These are phyloP conservation scores for Drosophila leonis DNA, from an alignment of 2,888 invertebrate species.

Conservation along the genomic window DNA sequence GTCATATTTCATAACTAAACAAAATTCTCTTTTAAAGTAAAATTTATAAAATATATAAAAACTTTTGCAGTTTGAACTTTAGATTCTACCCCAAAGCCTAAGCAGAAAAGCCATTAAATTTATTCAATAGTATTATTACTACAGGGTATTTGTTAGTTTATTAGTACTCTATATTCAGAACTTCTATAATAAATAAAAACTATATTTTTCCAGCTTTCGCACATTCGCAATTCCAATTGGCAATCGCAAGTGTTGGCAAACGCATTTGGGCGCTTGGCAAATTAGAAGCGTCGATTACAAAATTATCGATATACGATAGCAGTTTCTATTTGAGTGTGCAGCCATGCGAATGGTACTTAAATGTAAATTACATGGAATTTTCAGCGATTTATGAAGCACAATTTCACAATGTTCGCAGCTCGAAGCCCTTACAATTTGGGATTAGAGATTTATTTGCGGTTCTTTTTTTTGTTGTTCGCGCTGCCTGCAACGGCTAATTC, in stretches of 20 bases:
- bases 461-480: neutral
- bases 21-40: too few relatives aligned
- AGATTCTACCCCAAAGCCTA: too few relatives aligned
- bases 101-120: too few relatives aligned
- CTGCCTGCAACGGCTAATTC: constrained; percentile 33
- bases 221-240: constrained; percentile 1
- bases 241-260: constrained; percentile 5
- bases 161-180: neutral
- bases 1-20: too few relatives aligned
- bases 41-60: too few relatives aligned
- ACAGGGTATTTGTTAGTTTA: neutral
- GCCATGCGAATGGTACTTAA: neutral
- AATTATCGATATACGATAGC: constrained; percentile 4
- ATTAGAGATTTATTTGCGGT: constrained; percentile 5
- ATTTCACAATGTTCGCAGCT: constrained; percentile 6
- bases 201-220: neutral
- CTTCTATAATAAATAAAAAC: constrained; percentile 26
- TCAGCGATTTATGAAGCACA: constrained; percentile 9
- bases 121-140: neutral
- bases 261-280: neutral
- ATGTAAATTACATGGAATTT: constrained; percentile 1
- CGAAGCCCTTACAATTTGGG: constrained; percentile 3
- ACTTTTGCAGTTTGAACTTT: too few relatives aligned
- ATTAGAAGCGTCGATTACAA: constrained; percentile 9
- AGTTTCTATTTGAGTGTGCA: neutral